These are phyloP conservation scores for Elymnias hypermnestra DNA, from an alignment of 1,140 invertebrate genomes.

Conservation along the genomic window DNA sequence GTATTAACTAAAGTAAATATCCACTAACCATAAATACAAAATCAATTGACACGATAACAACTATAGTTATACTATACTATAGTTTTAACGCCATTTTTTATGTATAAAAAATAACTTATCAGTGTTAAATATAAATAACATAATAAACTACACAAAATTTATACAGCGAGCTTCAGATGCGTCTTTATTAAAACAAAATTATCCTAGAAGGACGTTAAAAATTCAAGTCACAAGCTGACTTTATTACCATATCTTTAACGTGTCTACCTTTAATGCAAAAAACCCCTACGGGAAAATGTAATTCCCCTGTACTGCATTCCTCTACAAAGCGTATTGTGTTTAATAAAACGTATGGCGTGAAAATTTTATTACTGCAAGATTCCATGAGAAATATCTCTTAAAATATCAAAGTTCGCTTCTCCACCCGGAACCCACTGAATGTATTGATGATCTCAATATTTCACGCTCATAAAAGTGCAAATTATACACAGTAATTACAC, in stretches of 20 bases:
- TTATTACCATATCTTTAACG: slow-evolving; percentile 1
- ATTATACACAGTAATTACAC: neutral
- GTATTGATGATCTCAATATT: slow-evolving; percentile 1
- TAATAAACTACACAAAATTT: no score
- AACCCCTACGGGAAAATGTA: neutral
- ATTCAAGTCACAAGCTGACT: neutral
- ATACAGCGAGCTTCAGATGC: no score
- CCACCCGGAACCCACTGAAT: neutral
- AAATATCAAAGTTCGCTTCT: slow-evolving; percentile 1
- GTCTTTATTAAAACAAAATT: no score
- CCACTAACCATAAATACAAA: no score
- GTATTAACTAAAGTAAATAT: no score
- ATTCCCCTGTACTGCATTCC: neutral
- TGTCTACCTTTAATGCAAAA: neutral
- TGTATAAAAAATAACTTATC: no score
- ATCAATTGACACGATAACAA: no score
- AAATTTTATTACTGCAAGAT: neutral
- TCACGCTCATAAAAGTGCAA: neutral
- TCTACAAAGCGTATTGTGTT: neutral
- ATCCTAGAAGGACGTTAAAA: no score
- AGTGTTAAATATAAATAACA: no score
- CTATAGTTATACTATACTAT: no score
- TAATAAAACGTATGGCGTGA: neutral
- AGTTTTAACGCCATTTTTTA: no score
- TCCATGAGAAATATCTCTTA: neutral